Conservation (phyloP, 2,797 vertebrate species). For the Leptoclinus maculatus region DNA sequence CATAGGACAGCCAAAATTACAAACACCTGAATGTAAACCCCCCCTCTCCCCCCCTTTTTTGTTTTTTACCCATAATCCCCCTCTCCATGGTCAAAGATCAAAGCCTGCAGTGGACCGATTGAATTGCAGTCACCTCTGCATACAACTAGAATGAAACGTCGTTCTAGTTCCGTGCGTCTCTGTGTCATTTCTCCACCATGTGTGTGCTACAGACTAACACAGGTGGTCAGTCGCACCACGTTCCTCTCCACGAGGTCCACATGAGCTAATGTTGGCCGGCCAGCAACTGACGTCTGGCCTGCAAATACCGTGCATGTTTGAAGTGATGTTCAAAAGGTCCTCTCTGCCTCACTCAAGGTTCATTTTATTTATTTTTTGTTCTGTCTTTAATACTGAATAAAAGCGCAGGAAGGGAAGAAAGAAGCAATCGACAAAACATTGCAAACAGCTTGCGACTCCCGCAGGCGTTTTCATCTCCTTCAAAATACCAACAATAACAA, state of each 20-base stretch:
- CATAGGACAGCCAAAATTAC: neutral
- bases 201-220: constrained; percentile 45
- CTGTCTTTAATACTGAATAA: constrained; percentile 5
- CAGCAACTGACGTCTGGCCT: constrained; percentile 1
- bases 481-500: neutral
- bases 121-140: constrained; percentile 32
- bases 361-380: neutral
- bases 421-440: constrained; percentile 32
- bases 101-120: constrained; percentile 27
- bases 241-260: constrained; percentile 43
- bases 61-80: neutral
- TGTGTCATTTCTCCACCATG: constrained; percentile 37
- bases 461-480: neutral
- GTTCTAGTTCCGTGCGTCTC: constrained; percentile 39
- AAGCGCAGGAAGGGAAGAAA: neutral
- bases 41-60: too few relatives aligned
- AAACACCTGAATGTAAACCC: constrained; percentile 53
- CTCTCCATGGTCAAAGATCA: constrained; percentile 31
- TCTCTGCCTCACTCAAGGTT: constrained; percentile 33
- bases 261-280: constrained; percentile 56
- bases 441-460: neutral
- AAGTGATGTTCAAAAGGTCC: constrained; percentile 50
- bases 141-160: constrained; percentile 42
- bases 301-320: constrained; percentile 38
- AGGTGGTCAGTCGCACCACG: constrained; percentile 20